Evolutionary conservation across 1,140 invertebrate genomes (phyloP).

Genomic region (Heliconius nattereri): DNA sequence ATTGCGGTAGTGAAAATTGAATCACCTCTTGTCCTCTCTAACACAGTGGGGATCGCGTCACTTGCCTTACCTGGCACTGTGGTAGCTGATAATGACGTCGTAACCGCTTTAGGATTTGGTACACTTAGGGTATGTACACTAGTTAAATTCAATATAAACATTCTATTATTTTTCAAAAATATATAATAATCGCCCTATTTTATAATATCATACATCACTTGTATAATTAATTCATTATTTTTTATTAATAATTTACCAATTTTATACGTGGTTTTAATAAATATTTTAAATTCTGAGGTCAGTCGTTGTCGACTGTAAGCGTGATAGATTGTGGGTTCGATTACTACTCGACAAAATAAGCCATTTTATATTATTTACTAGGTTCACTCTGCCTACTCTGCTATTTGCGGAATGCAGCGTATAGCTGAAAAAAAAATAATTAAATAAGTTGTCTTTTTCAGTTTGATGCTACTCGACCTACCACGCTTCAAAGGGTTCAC

Average conservation of each 20-base stretch:
- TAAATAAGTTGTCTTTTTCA: background rate
- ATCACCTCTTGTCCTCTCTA: slow-evolving; percentile 21
- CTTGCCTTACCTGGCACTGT: slow-evolving; percentile 49
- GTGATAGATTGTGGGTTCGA: too few relatives aligned
- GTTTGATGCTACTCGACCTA: background rate
- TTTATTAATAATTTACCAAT: background rate
- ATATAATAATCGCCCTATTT: too few relatives aligned
- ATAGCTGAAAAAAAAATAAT: too few relatives aligned
- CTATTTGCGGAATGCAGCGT: too few relatives aligned
- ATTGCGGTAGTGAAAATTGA: slow-evolving; percentile 68
- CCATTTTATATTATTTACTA: too few relatives aligned
- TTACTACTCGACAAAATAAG: too few relatives aligned
- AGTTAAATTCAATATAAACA: background rate
- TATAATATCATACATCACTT: too few relatives aligned
- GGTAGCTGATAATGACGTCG: slow-evolving; percentile 58
- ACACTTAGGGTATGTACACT: slow-evolving; percentile 58
- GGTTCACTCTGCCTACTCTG: too few relatives aligned
- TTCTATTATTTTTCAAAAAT: too few relatives aligned
- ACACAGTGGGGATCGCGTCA: slow-evolving; percentile 22
- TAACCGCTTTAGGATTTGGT: slow-evolving; percentile 83
- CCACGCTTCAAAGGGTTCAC: slow-evolving; percentile 57
- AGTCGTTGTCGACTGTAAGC: too few relatives aligned
- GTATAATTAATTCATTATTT: too few relatives aligned
- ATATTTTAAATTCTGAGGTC: background rate
- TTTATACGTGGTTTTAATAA: background rate